phyloP scores from a whole-genome alignment of 1,140 invertebrate genomes.

The Kradibia gibbosae region DNA sequence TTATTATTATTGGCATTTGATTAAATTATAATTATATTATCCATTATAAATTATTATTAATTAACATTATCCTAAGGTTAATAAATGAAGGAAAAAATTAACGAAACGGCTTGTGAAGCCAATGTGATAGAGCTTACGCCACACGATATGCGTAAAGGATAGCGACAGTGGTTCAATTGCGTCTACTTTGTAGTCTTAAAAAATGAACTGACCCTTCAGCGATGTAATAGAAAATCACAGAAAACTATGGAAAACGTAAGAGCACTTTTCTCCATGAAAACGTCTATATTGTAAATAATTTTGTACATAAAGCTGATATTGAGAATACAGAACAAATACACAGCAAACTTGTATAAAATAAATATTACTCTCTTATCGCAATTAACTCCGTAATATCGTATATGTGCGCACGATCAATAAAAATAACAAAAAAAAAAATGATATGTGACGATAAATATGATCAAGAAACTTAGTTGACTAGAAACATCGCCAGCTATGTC shows the following conservation, averaged over 20 bases:
- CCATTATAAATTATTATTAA: slow-evolving; percentile 61
- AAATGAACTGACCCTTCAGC: slow-evolving; percentile 42
- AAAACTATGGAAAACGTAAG: slow-evolving; percentile 38
- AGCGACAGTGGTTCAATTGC: slow-evolving; percentile 44
- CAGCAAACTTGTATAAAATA: slow-evolving; percentile 49
- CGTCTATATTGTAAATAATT: slow-evolving; percentile 49
- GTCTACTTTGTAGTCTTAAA: slow-evolving; percentile 31
- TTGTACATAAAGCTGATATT: slow-evolving; percentile 48
- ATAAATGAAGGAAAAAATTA: slow-evolving; percentile 53
- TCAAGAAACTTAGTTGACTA: slow-evolving; percentile 30
- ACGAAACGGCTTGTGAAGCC: slow-evolving; percentile 71
- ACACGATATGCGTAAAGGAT: slow-evolving; percentile 60
- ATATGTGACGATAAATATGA: slow-evolving; percentile 41
- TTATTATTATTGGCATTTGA: slow-evolving; percentile 56
- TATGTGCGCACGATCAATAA: slow-evolving; percentile 53
- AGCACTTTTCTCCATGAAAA: slow-evolving; percentile 43
- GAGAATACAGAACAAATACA: slow-evolving; percentile 58
- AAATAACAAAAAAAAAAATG: slow-evolving; percentile 47
- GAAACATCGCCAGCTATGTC: slow-evolving; percentile 40
- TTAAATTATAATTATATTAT: slow-evolving; percentile 58
- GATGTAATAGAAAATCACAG: slow-evolving; percentile 6
- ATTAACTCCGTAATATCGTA: slow-evolving; percentile 64
- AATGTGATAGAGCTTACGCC: slow-evolving; percentile 73
- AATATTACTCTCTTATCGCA: slow-evolving; percentile 61
- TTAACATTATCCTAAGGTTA: slow-evolving; percentile 45